Conservation (phyloP, 2,797 vertebrate species). For the Morelia viridis region DNA sequence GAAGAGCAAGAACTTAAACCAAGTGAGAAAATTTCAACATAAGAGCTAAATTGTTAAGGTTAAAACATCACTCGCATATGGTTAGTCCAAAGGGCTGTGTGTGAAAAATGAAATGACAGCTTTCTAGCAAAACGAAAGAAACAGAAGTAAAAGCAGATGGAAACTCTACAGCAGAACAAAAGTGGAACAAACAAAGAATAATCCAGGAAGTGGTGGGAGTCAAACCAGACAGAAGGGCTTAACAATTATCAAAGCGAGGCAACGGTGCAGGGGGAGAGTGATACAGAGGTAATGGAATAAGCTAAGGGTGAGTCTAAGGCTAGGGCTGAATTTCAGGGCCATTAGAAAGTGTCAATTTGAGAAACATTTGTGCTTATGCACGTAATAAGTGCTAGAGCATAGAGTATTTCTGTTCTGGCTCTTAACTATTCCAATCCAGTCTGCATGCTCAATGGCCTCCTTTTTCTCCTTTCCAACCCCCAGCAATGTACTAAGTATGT, state of each 20-base stretch:
- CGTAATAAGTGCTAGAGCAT: background rate
- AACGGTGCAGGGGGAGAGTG: background rate
- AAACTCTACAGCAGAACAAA: background rate
- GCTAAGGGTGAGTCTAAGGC: background rate
- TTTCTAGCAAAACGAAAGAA: constrained; percentile 32
- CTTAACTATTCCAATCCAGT: background rate
- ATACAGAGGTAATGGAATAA: background rate
- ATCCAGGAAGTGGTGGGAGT: background rate
- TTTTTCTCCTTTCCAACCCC: background rate
- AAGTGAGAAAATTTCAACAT: constrained; percentile 12
- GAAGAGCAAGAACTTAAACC: background rate
- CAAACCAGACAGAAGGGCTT: constrained; percentile 28
- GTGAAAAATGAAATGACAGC: constrained; percentile 40
- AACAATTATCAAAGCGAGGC: constrained; percentile 32
- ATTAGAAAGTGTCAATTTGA: background rate
- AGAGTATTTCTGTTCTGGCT: background rate
- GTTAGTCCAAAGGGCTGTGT: constrained; percentile 10
- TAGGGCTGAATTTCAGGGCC: background rate
- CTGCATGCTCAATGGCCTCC: background rate
- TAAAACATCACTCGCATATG: background rate
- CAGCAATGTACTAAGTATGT: background rate
- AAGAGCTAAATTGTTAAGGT: constrained; percentile 13
- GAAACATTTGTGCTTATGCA: background rate
- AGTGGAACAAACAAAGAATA: constrained; percentile 38
- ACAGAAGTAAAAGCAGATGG: background rate